phyloP scores from a whole-genome alignment of 2,113 vertebrate species.

The Labrus mixtus region DNA sequence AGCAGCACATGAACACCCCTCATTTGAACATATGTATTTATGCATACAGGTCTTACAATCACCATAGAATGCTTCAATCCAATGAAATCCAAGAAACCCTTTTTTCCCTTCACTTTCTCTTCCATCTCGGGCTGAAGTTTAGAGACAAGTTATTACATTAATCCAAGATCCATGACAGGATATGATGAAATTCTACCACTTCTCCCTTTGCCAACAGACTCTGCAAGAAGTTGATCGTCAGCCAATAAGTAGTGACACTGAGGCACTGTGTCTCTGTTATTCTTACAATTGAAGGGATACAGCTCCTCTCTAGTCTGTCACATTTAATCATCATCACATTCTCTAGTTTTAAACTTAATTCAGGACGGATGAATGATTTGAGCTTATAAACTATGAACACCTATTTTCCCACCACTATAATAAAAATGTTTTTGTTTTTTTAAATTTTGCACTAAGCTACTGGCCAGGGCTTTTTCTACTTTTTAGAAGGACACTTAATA shows the following conservation, averaged over 20 bases:
- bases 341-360: not conserved
- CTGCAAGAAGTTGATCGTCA: conserved; percentile 1
- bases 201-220: not conserved
- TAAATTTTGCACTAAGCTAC: too few species aligned
- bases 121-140: conserved; percentile 2
- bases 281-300: not conserved
- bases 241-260: not conserved
- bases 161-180: conserved; percentile 6
- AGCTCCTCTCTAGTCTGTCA: not conserved
- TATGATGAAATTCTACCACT: conserved; percentile 5
- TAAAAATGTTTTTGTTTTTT: too few species aligned
- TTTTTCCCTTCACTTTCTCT: not conserved
- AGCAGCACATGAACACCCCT: too few species aligned
- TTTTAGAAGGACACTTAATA: too few species aligned
- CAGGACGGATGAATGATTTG: not conserved
- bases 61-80: not conserved
- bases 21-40: too few species aligned
- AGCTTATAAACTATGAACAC: not conserved
- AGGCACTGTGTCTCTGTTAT: not conserved
- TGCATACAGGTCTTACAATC: not conserved
- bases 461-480: too few species aligned
- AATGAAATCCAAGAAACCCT: too few species aligned
- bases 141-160: conserved; percentile 12
- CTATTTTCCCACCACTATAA: too few species aligned
- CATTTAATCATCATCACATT: not conserved